Evolutionary conservation across 1,140 invertebrate species (phyloP), one percentile per base, ranked within the genome.

Genomic region (Eriocheir sinensis): DNA sequence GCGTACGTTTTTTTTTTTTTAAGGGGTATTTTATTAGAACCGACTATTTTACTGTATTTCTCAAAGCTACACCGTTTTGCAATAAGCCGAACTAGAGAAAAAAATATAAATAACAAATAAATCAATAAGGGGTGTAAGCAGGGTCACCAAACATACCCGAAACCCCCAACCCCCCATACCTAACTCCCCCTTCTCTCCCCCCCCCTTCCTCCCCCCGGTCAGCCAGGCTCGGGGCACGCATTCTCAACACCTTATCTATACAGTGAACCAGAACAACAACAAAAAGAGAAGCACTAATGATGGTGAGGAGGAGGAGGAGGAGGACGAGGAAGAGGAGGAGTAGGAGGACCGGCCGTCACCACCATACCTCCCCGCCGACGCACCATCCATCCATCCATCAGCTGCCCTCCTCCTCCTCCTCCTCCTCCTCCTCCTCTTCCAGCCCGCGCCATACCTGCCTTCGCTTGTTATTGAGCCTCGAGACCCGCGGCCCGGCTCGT

Each of bases 221-320:
- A 27, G 21, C 60, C 27, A 48, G 60, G 60, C 60, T n/a, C 27
- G 60, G 21, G 60, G 60, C 27, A 21, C 60, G 27, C 60, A 72
- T 72, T 72, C 60, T 72, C 60, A 72, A 72, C 60, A 72, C 60
- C 60, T 72, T 72, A 72, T 72, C 60, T 72, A 72, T 72, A 72
- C 60, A 72, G 21, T 72, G 60, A 72, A 72, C 60, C 17, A n/a
- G 60, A 72, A 72, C 60, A 72, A 72, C 60, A 72, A 72, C 60
- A 72, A 72, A 72, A 72, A 72, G 60, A 72, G 60, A 72, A 72
- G 27, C 60, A 72, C 60, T 72, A 72, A 72, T 72, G 60, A 72
- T 72, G 60, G 60, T 72, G 60, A 72, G 60, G 27, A n/a, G 15
- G 44, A 8, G 44, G 4, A n/a, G n/a, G n/a, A n/a, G n/a, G n/a